Evolutionary conservation across 2,797 vertebrate species (phyloP), one percentile per base, ranked within the genome.

Genomic region (Atherinosoma microstoma): DNA sequence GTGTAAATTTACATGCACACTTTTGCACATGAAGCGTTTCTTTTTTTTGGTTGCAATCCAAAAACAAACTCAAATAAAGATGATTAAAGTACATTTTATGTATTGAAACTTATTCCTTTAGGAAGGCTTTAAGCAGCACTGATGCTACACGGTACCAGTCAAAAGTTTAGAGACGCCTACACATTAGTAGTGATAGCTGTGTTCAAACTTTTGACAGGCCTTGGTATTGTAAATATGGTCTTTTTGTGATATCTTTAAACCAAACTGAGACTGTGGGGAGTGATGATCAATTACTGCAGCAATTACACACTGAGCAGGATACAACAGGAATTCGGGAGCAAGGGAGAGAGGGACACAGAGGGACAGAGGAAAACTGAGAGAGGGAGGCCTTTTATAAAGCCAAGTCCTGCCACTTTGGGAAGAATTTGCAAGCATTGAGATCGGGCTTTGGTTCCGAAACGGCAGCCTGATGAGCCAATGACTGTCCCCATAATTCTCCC

Each of bases 351-450:
- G 58, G 73, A 49, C 56, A 32, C 12, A 32, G 32, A 74, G 73
- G 22, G 68, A 77, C n/a, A 57, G 71, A 57, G 24, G 24, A 27
- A 27, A 54, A 54, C 57, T 6, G 49, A 68, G 78, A 73, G 81
- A 73, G 68, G 70, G 82, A 60, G 80, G 54, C 85, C 86, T 79
- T 68, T 85, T 92, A 91, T 91, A 92, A 87, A 91, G 86, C 87
- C 88, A 88, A 82, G 79, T 89, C 82, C 76, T 67, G 84, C 84
- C 87, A 75, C 75, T 80, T 74, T 79, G 71, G 78, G 73, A 34
- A 82, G 87, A 89, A 83, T 84, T 81, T 87, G 84, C 11, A 57
- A 70, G 86, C 79, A 45, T 69, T n/a, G 78, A 59, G 61, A 75
- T 73, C 32, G 16, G 81, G 82, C 75, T 78, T 69, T 53, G 68